Percentiles rank a stretch among this genome's conserved stretches.
Evolutionary conservation across 2,113 vertebrate species (phyloP).

Genomic region (Bubo scandiacus): DNA sequence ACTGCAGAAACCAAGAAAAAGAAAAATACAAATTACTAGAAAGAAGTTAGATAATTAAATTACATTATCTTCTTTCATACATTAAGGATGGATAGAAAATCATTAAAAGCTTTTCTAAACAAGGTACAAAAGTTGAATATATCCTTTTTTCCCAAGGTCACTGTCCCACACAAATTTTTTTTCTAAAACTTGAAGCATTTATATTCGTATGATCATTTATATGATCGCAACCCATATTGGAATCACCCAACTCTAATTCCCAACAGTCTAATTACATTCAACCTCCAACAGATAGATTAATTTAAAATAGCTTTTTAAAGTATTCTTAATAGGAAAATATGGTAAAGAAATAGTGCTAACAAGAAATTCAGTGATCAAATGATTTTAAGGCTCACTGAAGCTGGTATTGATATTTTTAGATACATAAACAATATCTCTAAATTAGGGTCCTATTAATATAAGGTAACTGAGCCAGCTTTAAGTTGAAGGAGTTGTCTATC

Average conservation of each 20-base stretch:
- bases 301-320: background rate
- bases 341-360: background rate
- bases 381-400: background rate
- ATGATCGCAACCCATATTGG: background rate
- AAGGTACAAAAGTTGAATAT: background rate
- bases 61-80: background rate
- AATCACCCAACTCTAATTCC: background rate
- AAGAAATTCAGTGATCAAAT: background rate
- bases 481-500: background rate
- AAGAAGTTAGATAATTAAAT: background rate
- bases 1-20: background rate
- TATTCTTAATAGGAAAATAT: background rate
- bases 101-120: background rate
- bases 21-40: background rate
- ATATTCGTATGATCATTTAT: too few species aligned
- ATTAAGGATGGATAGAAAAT: background rate
- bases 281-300: background rate
- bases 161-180: background rate
- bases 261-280: background rate
- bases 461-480: background rate
- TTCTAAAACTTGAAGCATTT: background rate
- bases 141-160: background rate
- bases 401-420: background rate
- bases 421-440: background rate
- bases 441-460: background rate